Percentiles rank a stretch among this genome's conserved stretches.
phyloP scores from a whole-genome alignment of 2,888 invertebrate species.

The Tuta absoluta region DNA sequence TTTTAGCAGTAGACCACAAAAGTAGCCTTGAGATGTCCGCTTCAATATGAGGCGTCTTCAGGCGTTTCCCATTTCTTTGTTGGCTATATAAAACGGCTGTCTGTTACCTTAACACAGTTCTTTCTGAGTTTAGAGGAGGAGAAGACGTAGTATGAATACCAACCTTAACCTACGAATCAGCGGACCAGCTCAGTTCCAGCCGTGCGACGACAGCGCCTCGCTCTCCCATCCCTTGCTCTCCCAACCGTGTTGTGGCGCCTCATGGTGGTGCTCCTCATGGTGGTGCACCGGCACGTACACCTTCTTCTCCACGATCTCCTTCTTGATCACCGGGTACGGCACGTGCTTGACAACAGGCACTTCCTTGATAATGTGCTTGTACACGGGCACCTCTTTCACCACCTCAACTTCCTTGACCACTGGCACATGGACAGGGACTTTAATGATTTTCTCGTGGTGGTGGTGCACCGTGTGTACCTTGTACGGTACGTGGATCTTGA shows the following conservation, averaged over 20 bases:
- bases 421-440: slow-evolving; percentile 67
- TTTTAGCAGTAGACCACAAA: too few species aligned
- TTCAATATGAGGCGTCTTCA: too few species aligned
- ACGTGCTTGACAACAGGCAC: slow-evolving; percentile 74
- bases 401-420: slow-evolving; percentile 73
- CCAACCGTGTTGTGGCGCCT: slow-evolving; percentile 48
- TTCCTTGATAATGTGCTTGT: slow-evolving; percentile 70
- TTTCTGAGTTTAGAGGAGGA: not conserved
- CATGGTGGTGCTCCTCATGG: slow-evolving; percentile 46
- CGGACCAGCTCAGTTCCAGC: slow-evolving; percentile 69
- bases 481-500: slow-evolving; percentile 76
- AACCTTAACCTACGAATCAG: slow-evolving; percentile 57
- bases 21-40: too few species aligned
- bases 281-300: slow-evolving; percentile 63
- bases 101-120: too few species aligned
- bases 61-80: too few species aligned
- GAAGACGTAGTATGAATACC: slow-evolving; percentile 14
- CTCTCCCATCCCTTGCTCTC: slow-evolving; percentile 57
- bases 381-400: slow-evolving; percentile 70
- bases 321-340: slow-evolving; percentile 58
- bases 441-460: slow-evolving; percentile 74
- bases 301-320: slow-evolving; percentile 52
- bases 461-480: slow-evolving; percentile 75
- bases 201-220: slow-evolving; percentile 73
- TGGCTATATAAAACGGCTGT: too few species aligned